Evolutionary conservation across 2,888 invertebrate genomes (phyloP), one percentile per base, ranked within the genome.

Genomic region (Nymphalis urticae): DNA sequence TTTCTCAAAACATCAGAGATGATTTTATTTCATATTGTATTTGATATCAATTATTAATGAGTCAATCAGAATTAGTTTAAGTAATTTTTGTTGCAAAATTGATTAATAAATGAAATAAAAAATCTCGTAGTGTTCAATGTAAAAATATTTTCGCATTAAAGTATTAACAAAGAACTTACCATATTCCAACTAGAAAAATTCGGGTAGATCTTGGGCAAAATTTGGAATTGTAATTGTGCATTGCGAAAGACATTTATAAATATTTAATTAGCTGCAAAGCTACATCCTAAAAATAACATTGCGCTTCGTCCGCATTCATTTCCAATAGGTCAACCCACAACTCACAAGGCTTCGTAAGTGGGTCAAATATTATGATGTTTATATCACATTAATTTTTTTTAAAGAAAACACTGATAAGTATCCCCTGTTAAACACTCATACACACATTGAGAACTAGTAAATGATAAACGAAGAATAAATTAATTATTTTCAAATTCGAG

Each of bases 201-300:
- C 79, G 80, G 80, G 75, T 77, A 72, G 76, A 79, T 76, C 78
- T 79, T 77, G 76, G 73, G 80, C 78, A 78, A 76, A 79, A 76
- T 79, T 82, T 79, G 76, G 75, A 56, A 72, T 71, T 63, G 68
- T 68, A 73, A 72, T 71, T 75, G 74, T 73, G 79, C 83, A 81
- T 82, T 82, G 80, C 83, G 81, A 84, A 86, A 82, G 82, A 82
- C 85, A 87, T 88, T 81, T 89, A 91, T 90, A 88, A 89, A 90
- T 92, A 89, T 85, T 90, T 91, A 91, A 90, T 86, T 88, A 90
- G 87, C 91, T 89, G 91, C 92, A 90, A 89, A 89, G 88, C 89
- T 86, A 85, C 87, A 85, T 86, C 85, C 89, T 91, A 92, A 90
- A 92, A 91, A 92, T 92, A 92, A 88, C 91, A 88, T 87, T 82